Evolutionary conservation across 2,113 vertebrate genomes (phyloP), one percentile per base, ranked within the genome.

Genomic region (Sphyrna mokarran): DNA sequence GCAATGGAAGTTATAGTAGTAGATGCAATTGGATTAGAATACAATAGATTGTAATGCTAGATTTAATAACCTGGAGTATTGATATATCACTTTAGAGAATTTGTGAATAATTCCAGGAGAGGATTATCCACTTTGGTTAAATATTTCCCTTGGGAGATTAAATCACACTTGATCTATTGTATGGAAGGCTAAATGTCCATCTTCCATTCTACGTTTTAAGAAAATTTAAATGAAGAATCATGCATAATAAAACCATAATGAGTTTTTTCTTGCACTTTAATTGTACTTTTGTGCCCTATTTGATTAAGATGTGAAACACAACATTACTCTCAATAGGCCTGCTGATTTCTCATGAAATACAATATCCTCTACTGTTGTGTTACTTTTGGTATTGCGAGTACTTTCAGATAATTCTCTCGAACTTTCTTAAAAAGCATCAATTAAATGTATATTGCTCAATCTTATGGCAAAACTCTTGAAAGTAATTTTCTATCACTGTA

Each of bases 1-100:
- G n/a, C 29, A n/a, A n/a, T 63, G 1, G 58, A n/a, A 66, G 68
- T 93, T 93, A 33, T 37, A 93, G 89, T 16, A 20, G 22, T 22
- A 61, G 33, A n/a, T 37, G 58, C 63, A 66, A 93, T 61, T 37
- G 61, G 26, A 18, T 93, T 66, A 40, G 61, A 93, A 93, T 37
- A 93, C 66, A 93, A 9, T 66, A 93, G 13, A 83, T n/a, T 66
- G n/a, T 93, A 68, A 93, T 93, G 61, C n/a, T 93, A 37, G 61
- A 93, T 66, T 93, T 66, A n/a, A 93, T 93, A 93, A 16, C n/a
- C 61, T 66, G 33, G 33, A 37, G 61, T 93, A 93, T 68, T 22
- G 61, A 93, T 93, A 40, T n/a, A 93, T 68, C n/a, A 93, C 61
- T 93, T 93, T 68, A 20, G 89, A 93, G 89, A 93, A 93, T 93